A percentile compares a stretch with the other conserved stretches of the same genome.
Evolutionary conservation across 2,888 invertebrate species (phyloP).

Genomic region (Aquatica leii): DNA sequence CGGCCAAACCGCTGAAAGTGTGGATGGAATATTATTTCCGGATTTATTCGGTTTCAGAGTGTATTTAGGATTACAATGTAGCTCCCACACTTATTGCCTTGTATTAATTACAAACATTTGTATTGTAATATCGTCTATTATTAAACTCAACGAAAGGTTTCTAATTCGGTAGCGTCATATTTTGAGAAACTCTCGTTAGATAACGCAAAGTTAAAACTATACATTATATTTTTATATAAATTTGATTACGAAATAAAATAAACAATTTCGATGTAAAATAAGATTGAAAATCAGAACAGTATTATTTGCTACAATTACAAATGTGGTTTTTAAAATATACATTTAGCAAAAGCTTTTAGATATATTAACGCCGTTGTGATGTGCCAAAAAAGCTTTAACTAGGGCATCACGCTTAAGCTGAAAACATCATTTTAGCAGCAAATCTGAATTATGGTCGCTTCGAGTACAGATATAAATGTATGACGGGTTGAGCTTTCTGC

Average conservation of each 20-base stretch:
- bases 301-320: no score
- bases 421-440: slow-evolving; percentile 29
- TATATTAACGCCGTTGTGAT: not conserved
- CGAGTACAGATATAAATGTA: slow-evolving; percentile 30
- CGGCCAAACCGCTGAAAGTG: slow-evolving; percentile 37
- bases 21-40: slow-evolving; percentile 43
- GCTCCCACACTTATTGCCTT: slow-evolving; percentile 28
- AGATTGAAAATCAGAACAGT: no score
- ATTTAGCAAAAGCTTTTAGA: slow-evolving; percentile 13
- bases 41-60: slow-evolving; percentile 39
- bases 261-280: no score
- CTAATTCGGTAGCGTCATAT: not conserved
- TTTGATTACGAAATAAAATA: no score
- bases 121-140: slow-evolving; percentile 4
- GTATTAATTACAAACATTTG: slow-evolving; percentile 29
- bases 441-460: slow-evolving; percentile 32
- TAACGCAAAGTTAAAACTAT: no score
- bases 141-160: not conserved
- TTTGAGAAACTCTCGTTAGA: no score
- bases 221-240: no score
- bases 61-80: slow-evolving; percentile 35
- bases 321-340: no score
- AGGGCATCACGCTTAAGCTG: slow-evolving; percentile 12
- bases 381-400: slow-evolving; percentile 16
- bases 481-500: slow-evolving; percentile 30